Conservation (phyloP, 2,888 invertebrate species). For the Parochlus steinenii region DNA sequence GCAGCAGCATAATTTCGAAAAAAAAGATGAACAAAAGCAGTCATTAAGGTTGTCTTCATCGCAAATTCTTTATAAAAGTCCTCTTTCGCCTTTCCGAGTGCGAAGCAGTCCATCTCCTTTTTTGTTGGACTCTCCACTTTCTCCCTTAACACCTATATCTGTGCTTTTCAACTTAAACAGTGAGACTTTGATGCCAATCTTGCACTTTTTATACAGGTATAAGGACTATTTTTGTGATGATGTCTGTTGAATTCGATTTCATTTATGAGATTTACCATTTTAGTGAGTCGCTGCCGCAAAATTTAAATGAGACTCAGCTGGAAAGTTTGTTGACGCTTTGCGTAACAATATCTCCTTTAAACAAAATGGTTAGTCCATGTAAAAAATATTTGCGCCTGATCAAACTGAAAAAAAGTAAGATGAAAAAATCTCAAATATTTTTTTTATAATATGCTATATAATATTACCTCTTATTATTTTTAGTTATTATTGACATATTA, state of each 20-base stretch:
- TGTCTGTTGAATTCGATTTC: no score
- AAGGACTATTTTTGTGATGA: no score
- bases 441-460: constrained; percentile 1
- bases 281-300: constrained; percentile 42
- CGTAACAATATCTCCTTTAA: constrained; percentile 37
- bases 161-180: constrained; percentile 40
- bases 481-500: constrained; percentile 44
- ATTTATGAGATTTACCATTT: no score
- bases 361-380: constrained; percentile 38
- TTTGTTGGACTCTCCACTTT: constrained; percentile 22
- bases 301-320: constrained; percentile 39
- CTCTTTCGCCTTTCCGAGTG: constrained; percentile 24
- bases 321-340: constrained; percentile 36
- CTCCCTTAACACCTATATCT: constrained; percentile 30
- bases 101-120: constrained; percentile 23
- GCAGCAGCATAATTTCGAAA: constrained; percentile 2
- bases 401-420: constrained; percentile 44
- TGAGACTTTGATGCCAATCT: constrained; percentile 40
- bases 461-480: constrained; percentile 18
- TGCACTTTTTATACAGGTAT: no score
- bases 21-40: constrained; percentile 7
- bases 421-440: background rate
- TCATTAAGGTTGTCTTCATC: constrained; percentile 7
- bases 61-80: constrained; percentile 14
- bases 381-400: constrained; percentile 43